Conservation (phyloP, 2,888 invertebrate species). For the Mimumesa dahlbomi region DNA sequence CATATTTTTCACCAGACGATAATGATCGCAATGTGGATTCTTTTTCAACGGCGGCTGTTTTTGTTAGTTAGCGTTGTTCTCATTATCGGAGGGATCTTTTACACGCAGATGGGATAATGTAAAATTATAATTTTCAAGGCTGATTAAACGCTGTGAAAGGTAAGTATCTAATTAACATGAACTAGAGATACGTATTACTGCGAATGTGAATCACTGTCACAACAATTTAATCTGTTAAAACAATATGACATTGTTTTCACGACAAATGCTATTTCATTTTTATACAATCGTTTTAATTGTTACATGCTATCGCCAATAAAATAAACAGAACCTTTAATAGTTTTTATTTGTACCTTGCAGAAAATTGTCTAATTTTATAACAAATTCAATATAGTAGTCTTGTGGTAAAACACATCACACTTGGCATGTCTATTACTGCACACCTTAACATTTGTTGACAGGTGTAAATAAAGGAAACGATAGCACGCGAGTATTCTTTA, state of each 20-base stretch:
- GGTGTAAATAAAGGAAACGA: not conserved
- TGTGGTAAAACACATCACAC: not conserved
- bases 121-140: not conserved
- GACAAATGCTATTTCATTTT: too few relatives aligned
- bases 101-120: too few relatives aligned
- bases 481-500: not conserved
- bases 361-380: too few relatives aligned
- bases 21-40: constrained; percentile 1
- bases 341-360: too few relatives aligned
- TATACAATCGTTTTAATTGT: too few relatives aligned
- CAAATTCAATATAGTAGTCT: too few relatives aligned
- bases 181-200: not conserved
- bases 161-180: not conserved
- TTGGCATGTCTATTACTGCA: not conserved
- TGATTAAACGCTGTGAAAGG: too few relatives aligned
- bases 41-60: not conserved
- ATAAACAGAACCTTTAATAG: too few relatives aligned
- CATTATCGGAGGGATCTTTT: too few relatives aligned
- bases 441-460: constrained; percentile 1
- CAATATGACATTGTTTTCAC: too few relatives aligned
- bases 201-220: not conserved
- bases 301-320: too few relatives aligned
- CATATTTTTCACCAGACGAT: constrained; percentile 10
- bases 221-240: not conserved
- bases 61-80: not conserved